phyloP scores from a whole-genome alignment of 1,140 invertebrate species.

The Chrysoperla carnea region DNA sequence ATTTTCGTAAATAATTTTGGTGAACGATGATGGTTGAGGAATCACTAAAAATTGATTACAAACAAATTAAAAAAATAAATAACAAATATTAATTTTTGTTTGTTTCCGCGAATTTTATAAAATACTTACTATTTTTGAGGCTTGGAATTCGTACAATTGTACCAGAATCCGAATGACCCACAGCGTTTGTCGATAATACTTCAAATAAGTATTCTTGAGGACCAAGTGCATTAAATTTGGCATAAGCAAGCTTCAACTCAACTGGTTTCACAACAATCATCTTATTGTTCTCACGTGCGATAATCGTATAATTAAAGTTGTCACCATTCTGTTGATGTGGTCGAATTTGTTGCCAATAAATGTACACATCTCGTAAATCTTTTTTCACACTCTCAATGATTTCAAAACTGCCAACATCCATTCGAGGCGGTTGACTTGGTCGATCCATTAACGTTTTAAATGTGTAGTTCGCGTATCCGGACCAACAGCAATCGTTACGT shows the following conservation, averaged over 20 bases:
- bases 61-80: too few relatives aligned
- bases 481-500: neutral
- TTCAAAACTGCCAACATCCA: slow-evolving; percentile 45
- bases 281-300: slow-evolving; percentile 21
- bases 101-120: slow-evolving; percentile 3
- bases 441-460: slow-evolving; percentile 13
- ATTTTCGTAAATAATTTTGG: slow-evolving; percentile 45
- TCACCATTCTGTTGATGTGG: slow-evolving; percentile 37
- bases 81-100: too few relatives aligned
- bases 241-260: slow-evolving; percentile 29
- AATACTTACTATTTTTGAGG: slow-evolving; percentile 29
- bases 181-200: slow-evolving; percentile 33
- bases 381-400: slow-evolving; percentile 26
- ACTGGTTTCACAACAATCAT: slow-evolving; percentile 11
- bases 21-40: slow-evolving; percentile 35
- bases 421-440: slow-evolving; percentile 38
- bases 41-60: slow-evolving; percentile 17
- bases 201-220: slow-evolving; percentile 27
- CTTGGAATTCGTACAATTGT: slow-evolving; percentile 40
- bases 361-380: slow-evolving; percentile 29
- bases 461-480: neutral
- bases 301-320: slow-evolving; percentile 26
- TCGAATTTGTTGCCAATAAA: slow-evolving; percentile 52
- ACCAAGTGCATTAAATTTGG: slow-evolving; percentile 28
- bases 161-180: slow-evolving; percentile 31